A percentile compares a stretch with the other conserved stretches of the same genome.
Evolutionary conservation across 1,140 invertebrate genomes (phyloP).

Genomic region (Subanguina moxae): DNA sequence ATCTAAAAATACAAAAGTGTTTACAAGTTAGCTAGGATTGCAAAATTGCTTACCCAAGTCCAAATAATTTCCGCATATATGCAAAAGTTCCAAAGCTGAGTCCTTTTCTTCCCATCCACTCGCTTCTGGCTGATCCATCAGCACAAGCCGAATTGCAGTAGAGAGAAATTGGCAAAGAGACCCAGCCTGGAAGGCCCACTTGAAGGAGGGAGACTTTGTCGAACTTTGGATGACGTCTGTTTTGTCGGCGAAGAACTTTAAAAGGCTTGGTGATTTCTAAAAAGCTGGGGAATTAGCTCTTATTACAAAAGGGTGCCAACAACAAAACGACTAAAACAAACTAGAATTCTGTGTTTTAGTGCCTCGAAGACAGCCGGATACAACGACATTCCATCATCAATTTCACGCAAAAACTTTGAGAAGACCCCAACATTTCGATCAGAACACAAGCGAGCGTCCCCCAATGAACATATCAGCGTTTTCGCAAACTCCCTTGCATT

Average conservation of each 20-base stretch:
- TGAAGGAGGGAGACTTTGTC: neutral
- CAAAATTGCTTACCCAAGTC: neutral
- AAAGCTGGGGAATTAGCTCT: too few species aligned
- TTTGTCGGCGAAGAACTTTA: too few species aligned
- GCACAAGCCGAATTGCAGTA: neutral
- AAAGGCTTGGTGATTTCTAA: too few species aligned
- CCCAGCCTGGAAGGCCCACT: neutral
- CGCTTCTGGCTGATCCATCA: neutral
- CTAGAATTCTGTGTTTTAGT: neutral
- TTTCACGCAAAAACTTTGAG: neutral
- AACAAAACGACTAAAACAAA: neutral
- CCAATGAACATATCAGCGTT: neutral
- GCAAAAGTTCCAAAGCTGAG: neutral
- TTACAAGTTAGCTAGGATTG: too few species aligned
- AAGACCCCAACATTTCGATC: neutral
- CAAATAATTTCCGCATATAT: neutral
- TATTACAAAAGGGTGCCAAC: too few species aligned
- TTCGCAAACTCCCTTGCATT: neutral
- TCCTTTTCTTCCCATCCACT: conserved; percentile 1
- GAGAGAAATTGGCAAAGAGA: neutral
- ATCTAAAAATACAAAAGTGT: neutral
- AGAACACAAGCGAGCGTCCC: neutral
- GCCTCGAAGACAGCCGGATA: neutral
- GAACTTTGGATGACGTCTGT: too few species aligned
- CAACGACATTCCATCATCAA: neutral